These are phyloP conservation scores for Indicator indicator DNA, from an alignment of 2,113 vertebrate genomes.

Conservation along the genomic window DNA sequence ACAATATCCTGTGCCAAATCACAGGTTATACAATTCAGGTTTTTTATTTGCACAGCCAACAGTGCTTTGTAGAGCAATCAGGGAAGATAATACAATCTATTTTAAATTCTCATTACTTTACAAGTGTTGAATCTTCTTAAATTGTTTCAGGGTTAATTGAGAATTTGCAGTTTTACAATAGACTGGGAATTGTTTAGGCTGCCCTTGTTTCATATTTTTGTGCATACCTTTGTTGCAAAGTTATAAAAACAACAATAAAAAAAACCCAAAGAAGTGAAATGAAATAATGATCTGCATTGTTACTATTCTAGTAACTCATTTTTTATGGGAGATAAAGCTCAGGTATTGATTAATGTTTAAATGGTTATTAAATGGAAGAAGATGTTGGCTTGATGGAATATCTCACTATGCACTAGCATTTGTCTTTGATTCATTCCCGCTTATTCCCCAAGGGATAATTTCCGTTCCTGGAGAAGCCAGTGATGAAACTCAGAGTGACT, in stretches of 20 bases:
- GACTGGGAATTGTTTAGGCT: conserved; percentile 32
- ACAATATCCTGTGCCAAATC: conserved; percentile 44
- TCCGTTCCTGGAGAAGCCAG: background rate
- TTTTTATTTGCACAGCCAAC: conserved; percentile 52
- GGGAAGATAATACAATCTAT: conserved; percentile 48
- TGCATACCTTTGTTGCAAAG: conserved; percentile 24
- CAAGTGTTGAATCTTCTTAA: conserved; percentile 52
- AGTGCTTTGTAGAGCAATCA: conserved; percentile 49
- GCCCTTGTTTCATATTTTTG: conserved; percentile 10
- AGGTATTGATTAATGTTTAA: conserved; percentile 58
- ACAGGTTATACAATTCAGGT: conserved; percentile 11
- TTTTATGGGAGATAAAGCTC: conserved; percentile 2
- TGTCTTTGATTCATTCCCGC: background rate
- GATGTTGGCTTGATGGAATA: background rate
- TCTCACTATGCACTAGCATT: background rate
- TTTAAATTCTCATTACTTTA: conserved; percentile 63
- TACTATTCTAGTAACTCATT: conserved; percentile 18
- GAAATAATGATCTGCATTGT: conserved; percentile 15
- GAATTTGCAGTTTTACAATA: conserved; percentile 48
- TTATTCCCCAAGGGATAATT: background rate
- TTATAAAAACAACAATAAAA: conserved; percentile 18
- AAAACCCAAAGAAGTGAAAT: background rate
- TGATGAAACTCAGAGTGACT: background rate
- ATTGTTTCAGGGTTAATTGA: conserved; percentile 55
- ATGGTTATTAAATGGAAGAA: background rate